These are phyloP conservation scores for Diachasma alloeum DNA, from an alignment of 1,140 invertebrate species.

Conservation along the genomic window DNA sequence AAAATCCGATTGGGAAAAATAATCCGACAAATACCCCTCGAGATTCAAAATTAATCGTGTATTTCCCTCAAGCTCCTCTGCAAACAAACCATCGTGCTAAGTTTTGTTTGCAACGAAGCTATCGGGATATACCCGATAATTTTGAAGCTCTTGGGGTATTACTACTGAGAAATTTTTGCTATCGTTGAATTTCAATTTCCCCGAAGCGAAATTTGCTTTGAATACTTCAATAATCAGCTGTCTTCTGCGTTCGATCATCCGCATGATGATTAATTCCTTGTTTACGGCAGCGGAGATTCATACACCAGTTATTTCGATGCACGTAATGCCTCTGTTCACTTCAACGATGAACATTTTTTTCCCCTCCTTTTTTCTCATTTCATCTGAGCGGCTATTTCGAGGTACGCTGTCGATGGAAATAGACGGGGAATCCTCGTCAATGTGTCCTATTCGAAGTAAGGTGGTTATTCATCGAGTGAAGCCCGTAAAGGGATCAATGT, in stretches of 20 bases:
- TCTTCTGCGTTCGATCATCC: background rate
- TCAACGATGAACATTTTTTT: background rate
- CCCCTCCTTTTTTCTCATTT: background rate
- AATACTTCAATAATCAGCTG: background rate
- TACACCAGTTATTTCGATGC: background rate
- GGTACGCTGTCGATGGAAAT: background rate
- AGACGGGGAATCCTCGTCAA: constrained; percentile 1
- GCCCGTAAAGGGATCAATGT: constrained; percentile 5
- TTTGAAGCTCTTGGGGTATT: too few relatives aligned
- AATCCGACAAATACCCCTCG: too few relatives aligned
- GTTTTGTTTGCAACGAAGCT: too few relatives aligned
- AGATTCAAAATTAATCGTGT: too few relatives aligned
- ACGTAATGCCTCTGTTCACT: background rate
- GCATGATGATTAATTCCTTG: background rate
- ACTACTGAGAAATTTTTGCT: too few relatives aligned
- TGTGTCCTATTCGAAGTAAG: background rate
- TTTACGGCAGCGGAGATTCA: background rate
- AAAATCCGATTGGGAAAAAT: too few relatives aligned
- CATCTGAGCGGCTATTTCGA: background rate
- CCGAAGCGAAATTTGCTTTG: background rate
- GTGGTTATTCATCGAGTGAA: background rate
- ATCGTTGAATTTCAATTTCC: background rate
- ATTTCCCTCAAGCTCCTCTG: too few relatives aligned
- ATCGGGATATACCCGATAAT: too few relatives aligned
- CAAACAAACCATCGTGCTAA: too few relatives aligned